Base-by-base conservation (phyloP, 2,797 vertebrate species). In the Octomys mimax region DNA sequence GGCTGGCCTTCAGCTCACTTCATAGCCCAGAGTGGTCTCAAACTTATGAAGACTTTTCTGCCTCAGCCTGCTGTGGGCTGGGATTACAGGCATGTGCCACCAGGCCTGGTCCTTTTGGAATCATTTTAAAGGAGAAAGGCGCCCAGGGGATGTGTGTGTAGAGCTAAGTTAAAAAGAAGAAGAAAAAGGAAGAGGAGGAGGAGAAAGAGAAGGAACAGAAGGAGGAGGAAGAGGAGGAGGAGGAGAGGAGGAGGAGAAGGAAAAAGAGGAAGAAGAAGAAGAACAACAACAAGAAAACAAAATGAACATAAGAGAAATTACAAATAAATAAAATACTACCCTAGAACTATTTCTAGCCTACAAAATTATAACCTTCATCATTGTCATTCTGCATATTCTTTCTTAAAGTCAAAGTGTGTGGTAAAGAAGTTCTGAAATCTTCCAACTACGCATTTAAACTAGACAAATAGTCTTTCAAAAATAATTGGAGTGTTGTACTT, bases 401-500 rank as follows among this genome's bases (percentile, higher is more conserved):
- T 62, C 26, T 66, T 89, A 26, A 79, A 91, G 54, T 84, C 28
- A 36, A 64, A 52, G 39, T 39, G 94, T 80, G 26, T 9, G 3
- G 22, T 46, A 66, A 70, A 49, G 39, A 64, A 68, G 87, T n/a
- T 77, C 57, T 88, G 24, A 62, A 73, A 64, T 22, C 21, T 83
- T 73, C n/a, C 24, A 91, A 57, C n/a, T 79, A 71, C 26, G 31
- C 54, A 71, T 62, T 90, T 89, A 95, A 82, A 82, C n/a, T 18
- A 83, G 28, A 31, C n/a, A 84, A 62, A 64, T 7, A 54, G 21
- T n/a, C 42, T 14, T 88, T 88, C 54, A 59, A 88, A 77, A 92
- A 52, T 80, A 22, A 64, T 39, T 1, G 24, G 24, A 78, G 18
- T 73, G 21, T 83, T 80, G 24, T 52, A 70, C 71, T 81, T 49